Conservation (phyloP, 2,888 invertebrate genomes). For the Nomada fabriciana region DNA sequence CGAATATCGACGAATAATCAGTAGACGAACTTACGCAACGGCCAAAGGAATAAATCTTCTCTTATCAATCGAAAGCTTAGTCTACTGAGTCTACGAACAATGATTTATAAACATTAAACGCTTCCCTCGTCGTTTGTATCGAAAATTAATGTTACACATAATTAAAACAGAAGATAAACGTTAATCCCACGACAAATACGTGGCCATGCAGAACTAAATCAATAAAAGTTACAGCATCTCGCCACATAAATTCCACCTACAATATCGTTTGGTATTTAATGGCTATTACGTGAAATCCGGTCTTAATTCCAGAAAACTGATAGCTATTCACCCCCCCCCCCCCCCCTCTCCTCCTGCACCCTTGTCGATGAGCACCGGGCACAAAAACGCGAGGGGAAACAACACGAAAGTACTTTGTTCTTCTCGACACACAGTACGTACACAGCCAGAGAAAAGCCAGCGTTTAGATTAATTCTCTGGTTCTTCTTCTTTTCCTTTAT, state of each 20-base stretch:
- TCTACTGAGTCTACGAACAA: not conserved
- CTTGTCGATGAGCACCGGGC: slow-evolving; percentile 44
- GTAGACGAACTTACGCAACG: slow-evolving; percentile 28
- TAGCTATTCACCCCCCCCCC: slow-evolving; percentile 44
- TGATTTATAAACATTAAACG: not conserved
- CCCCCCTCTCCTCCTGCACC: too few species aligned
- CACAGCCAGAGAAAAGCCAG: slow-evolving; percentile 51
- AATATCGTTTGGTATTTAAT: slow-evolving; percentile 62
- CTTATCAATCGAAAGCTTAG: slow-evolving; percentile 38
- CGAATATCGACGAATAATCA: slow-evolving; percentile 62
- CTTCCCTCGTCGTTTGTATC: not conserved
- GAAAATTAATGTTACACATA: not conserved
- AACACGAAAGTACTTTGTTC: slow-evolving; percentile 16
- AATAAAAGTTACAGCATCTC: slow-evolving; percentile 13
- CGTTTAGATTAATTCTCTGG: slow-evolving; percentile 69
- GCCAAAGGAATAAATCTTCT: slow-evolving; percentile 16
- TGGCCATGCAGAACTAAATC: slow-evolving; percentile 28
- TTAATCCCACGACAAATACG: slow-evolving; percentile 13
- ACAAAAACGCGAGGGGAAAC: slow-evolving; percentile 30
- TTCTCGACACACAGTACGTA: slow-evolving; percentile 50
- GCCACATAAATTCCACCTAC: slow-evolving; percentile 49
- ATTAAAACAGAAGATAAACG: not conserved
- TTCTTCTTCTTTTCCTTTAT: slow-evolving; percentile 40
- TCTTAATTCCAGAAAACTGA: slow-evolving; percentile 75
- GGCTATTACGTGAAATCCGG: slow-evolving; percentile 70